These are phyloP conservation scores for Chrysotoxum bicinctum DNA, from an alignment of 2,888 invertebrate species.

Conservation along the genomic window DNA sequence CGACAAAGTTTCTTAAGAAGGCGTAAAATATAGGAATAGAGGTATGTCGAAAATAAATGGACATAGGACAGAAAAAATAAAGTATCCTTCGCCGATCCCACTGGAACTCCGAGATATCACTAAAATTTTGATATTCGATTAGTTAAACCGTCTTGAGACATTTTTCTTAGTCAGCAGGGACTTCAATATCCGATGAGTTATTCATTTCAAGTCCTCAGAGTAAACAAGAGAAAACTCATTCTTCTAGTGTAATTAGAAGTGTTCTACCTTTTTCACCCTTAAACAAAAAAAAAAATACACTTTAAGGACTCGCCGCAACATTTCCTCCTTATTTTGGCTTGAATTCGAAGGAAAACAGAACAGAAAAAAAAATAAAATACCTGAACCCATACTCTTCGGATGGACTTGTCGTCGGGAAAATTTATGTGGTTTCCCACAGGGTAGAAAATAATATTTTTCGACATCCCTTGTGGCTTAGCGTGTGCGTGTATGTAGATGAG, in stretches of 20 bases:
- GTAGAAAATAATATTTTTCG: constrained; percentile 55
- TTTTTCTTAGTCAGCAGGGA: constrained; percentile 7
- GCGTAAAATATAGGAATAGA: too few relatives aligned
- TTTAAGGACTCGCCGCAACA: constrained; percentile 38
- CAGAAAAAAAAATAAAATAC: neutral
- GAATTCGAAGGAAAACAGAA: neutral
- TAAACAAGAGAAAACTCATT: neutral
- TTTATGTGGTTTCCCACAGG: constrained; percentile 67
- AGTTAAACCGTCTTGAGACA: constrained; percentile 21
- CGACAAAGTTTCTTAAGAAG: too few relatives aligned
- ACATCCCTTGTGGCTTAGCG: constrained; percentile 41
- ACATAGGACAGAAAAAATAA: neutral
- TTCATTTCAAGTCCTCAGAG: neutral
- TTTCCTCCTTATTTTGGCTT: constrained; percentile 14
- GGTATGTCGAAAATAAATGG: neutral
- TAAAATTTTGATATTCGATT: constrained; percentile 24
- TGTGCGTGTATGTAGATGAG: constrained; percentile 6
- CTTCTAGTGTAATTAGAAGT: constrained; percentile 39
- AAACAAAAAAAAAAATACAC: neutral
- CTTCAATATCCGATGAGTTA: constrained; percentile 15
- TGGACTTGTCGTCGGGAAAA: constrained; percentile 43
- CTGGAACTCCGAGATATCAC: neutral
- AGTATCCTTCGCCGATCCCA: neutral
- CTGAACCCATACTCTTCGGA: neutral
- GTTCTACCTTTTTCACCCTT: neutral